Percentiles rank a stretch among this genome's conserved stretches.
Evolutionary conservation across 2,113 vertebrate genomes (phyloP).

Genomic region (Formicarius rufipectus): DNA sequence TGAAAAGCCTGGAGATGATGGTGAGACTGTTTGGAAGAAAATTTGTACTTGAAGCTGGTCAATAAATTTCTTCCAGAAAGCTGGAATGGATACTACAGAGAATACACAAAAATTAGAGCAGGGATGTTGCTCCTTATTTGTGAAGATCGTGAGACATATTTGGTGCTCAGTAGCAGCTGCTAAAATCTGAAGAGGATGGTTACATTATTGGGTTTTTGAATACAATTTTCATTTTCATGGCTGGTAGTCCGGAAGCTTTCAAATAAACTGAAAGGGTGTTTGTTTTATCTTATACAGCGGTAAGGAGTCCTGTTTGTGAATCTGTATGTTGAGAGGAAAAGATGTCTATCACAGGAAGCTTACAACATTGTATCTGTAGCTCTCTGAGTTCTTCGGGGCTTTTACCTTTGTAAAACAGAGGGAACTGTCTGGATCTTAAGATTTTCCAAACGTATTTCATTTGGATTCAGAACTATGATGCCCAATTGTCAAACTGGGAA

Average conservation of each 20-base stretch:
- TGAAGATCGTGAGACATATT: background rate
- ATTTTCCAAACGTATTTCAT: background rate
- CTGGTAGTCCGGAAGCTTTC: background rate
- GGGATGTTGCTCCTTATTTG: background rate
- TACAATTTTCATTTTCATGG: background rate
- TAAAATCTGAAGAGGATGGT: background rate
- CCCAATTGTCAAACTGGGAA: background rate
- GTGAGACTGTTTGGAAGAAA: background rate
- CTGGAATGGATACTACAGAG: background rate
- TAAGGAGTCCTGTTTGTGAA: background rate
- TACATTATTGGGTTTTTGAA: background rate
- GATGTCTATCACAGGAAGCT: background rate
- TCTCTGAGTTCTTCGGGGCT: background rate
- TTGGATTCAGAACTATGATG: background rate
- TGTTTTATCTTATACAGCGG: background rate
- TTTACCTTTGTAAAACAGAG: background rate
- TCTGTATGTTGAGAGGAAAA: background rate
- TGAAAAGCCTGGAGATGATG: background rate
- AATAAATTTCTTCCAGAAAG: background rate
- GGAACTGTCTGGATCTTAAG: background rate
- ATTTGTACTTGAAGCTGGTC: background rate
- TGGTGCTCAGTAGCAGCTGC: background rate
- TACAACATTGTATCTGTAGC: background rate
- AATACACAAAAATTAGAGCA: background rate
- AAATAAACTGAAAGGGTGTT: background rate